A percentile compares a stretch with the other conserved stretches of the same genome.
These are phyloP conservation scores for Calidris pygmaea DNA, from an alignment of 2,113 vertebrate genomes.

Conservation along the genomic window DNA sequence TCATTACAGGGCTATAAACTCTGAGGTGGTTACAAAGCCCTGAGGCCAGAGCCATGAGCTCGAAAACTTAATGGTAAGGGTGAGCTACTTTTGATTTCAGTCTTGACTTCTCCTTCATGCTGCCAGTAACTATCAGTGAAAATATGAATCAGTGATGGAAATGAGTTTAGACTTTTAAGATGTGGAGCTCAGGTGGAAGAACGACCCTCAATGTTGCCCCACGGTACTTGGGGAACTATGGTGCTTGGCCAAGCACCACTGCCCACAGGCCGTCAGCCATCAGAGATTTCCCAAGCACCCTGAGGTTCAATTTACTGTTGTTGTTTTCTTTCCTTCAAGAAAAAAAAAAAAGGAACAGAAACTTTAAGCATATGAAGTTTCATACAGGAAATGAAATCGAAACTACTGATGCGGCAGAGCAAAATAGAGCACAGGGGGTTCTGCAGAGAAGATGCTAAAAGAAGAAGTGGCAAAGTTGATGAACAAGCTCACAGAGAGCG, in stretches of 20 bases:
- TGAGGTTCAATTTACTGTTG: not conserved
- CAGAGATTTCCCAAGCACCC: not conserved
- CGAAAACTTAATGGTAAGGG: not conserved
- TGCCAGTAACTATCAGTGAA: not conserved
- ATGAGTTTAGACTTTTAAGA: not conserved
- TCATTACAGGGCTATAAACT: not conserved
- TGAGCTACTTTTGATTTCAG: not conserved
- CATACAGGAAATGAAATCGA: conserved; percentile 41
- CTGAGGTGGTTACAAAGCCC: not conserved
- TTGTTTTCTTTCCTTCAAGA: not conserved
- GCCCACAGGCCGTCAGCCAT: not conserved
- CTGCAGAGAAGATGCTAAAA: not conserved
- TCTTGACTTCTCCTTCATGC: not conserved
- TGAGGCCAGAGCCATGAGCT: not conserved
- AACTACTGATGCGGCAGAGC: not conserved
- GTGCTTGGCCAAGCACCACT: not conserved
- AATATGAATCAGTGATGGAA: not conserved
- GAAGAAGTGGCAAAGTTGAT: conserved; percentile 8
- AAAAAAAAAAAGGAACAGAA: conserved; percentile 9
- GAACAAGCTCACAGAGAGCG: not conserved
- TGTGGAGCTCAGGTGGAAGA: not conserved
- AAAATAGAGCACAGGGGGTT: not conserved
- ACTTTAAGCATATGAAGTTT: not conserved
- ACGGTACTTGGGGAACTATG: rapidly evolving
- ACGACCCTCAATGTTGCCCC: not conserved